Percentiles rank a stretch among this genome's conserved stretches.
These are phyloP conservation scores for Pyrrhia umbra DNA, from an alignment of 2,888 invertebrate species.

Conservation along the genomic window DNA sequence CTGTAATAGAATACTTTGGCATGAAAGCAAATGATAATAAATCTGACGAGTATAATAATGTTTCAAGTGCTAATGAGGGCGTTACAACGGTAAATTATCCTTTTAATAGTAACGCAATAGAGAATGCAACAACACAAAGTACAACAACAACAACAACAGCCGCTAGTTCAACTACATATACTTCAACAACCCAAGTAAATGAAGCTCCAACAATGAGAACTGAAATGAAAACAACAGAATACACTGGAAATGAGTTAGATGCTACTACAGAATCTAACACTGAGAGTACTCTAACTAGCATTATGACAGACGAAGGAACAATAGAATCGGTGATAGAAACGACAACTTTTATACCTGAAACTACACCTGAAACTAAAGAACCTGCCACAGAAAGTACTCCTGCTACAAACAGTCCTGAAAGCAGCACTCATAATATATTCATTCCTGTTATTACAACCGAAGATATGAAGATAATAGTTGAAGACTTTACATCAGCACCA, in stretches of 20 bases:
- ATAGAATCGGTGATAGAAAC: neutral
- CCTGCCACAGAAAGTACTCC: neutral
- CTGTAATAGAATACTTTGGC: neutral
- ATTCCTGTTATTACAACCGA: neutral
- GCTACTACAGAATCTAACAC: neutral
- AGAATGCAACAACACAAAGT: neutral
- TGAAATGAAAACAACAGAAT: neutral
- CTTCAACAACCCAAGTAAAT: neutral
- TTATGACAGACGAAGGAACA: conserved; percentile 7
- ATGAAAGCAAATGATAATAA: neutral
- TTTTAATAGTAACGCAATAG: neutral
- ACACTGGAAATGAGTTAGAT: neutral
- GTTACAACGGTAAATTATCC: neutral
- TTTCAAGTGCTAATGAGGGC: neutral
- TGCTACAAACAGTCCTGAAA: neutral
- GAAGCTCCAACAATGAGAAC: neutral
- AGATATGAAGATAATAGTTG: conserved; percentile 4
- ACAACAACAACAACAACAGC: neutral
- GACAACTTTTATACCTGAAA: neutral
- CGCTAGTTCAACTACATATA: neutral
- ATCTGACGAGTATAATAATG: neutral
- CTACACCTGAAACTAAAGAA: neutral
- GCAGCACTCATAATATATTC: neutral
- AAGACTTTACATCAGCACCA: conserved; percentile 25
- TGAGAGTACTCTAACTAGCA: conserved; percentile 2